phyloP scores from a whole-genome alignment of 37 sponge, comb jelly and placozoan genomes.

The Bolinopsis microptera region DNA sequence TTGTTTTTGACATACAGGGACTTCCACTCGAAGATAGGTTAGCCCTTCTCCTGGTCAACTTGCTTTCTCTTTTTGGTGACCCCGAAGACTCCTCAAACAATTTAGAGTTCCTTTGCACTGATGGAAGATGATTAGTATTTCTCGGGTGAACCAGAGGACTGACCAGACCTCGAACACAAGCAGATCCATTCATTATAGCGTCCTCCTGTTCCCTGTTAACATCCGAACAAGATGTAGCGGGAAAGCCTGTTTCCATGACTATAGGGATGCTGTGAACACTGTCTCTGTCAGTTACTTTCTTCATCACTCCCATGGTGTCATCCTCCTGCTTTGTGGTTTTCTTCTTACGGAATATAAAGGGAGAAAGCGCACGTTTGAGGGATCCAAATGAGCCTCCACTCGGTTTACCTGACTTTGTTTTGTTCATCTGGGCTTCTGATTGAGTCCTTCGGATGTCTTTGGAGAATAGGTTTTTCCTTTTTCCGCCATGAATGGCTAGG shows the following conservation, averaged over 20 bases:
- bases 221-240: neutral
- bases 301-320: neutral
- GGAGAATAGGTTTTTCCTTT: neutral
- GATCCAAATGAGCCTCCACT: neutral
- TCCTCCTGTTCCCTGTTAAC: neutral
- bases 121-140: neutral
- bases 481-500: neutral
- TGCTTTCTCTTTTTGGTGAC: neutral
- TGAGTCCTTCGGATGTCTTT: slow-evolving; percentile 29
- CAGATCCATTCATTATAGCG: neutral
- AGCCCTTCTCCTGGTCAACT: neutral
- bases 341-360: slow-evolving; percentile 23
- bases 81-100: neutral
- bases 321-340: slow-evolving; percentile 27
- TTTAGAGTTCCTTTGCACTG: neutral
- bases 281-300: neutral
- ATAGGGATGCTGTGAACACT: neutral
- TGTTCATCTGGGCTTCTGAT: slow-evolving; percentile 50
- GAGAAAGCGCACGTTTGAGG: neutral
- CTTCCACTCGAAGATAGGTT: neutral
- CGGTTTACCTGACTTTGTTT: slow-evolving; percentile 8
- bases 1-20: neutral
- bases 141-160: slow-evolving; percentile 32
- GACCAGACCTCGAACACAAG: neutral
- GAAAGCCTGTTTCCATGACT: slow-evolving; percentile 56